phyloP scores from a whole-genome alignment of 2,797 vertebrate genomes.

The Fratercula arctica region DNA sequence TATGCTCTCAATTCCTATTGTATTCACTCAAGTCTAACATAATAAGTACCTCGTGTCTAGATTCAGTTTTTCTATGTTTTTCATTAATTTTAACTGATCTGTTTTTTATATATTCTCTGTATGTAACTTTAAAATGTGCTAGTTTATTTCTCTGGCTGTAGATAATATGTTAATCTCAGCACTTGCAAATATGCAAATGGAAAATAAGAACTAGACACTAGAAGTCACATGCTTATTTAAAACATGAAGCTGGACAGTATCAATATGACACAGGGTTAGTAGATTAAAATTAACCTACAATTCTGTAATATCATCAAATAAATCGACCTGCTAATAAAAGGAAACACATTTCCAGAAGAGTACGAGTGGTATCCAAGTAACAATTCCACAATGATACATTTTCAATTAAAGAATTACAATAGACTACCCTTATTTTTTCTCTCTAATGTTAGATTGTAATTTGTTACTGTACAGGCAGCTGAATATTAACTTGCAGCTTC shows the following conservation, averaged over 20 bases:
- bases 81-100: background rate
- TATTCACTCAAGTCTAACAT: background rate
- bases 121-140: background rate
- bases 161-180: background rate
- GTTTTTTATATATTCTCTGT: background rate
- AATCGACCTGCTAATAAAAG: conserved; percentile 56
- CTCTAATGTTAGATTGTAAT: conserved; percentile 16
- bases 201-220: background rate
- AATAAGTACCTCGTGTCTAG: fast-evolving
- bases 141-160: background rate
- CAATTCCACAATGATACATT: conserved; percentile 23
- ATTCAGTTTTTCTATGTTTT: background rate
- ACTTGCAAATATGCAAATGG: background rate
- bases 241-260: conserved; percentile 42
- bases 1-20: background rate
- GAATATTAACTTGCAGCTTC: conserved; percentile 34
- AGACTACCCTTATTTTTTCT: background rate
- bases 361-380: conserved; percentile 27
- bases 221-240: conserved; percentile 3
- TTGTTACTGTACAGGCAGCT: background rate
- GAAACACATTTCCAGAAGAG: conserved; percentile 61
- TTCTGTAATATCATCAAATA: conserved; percentile 49
- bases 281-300: conserved; percentile 62
- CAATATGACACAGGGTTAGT: conserved; percentile 30
- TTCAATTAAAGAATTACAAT: conserved; percentile 56